Conservation (phyloP, 2,797 vertebrate species). For the Orestias chungarensis region DNA sequence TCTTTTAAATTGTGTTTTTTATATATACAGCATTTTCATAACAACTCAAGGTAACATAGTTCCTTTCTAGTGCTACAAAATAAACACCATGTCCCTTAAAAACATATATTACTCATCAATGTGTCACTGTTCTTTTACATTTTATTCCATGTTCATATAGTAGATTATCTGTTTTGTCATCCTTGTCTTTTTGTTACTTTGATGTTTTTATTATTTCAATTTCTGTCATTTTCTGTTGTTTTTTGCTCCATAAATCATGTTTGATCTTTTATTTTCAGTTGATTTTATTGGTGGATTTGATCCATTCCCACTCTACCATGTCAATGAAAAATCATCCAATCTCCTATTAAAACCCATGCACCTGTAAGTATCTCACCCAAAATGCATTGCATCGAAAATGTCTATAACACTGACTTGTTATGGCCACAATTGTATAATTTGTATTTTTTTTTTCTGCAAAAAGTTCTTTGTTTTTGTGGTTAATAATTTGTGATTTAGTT, state of each 20-base stretch:
- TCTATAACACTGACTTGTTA: conserved; percentile 4
- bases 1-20: too few relatives aligned
- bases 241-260: conserved; percentile 73
- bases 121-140: conserved; percentile 21
- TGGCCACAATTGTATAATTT: too few relatives aligned
- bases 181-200: conserved; percentile 9
- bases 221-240: conserved; percentile 37
- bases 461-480: too few relatives aligned
- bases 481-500: too few relatives aligned
- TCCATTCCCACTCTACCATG: conserved; percentile 95
- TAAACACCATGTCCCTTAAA: too few relatives aligned
- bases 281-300: conserved; percentile 99
- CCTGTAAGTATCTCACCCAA: conserved; percentile 84
- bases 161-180: background rate
- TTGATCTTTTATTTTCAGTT: conserved; percentile 91
- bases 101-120: conserved; percentile 12
- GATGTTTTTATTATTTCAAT: conserved; percentile 40
- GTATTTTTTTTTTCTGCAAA: too few relatives aligned
- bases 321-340: conserved; percentile 94
- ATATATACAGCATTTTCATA: too few relatives aligned
- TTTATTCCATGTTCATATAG: conserved; percentile 26
- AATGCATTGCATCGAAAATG: background rate
- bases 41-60: too few relatives aligned
- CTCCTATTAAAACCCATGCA: conserved; percentile 91
- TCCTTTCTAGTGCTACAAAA: too few relatives aligned